phyloP scores from a whole-genome alignment of 2,888 invertebrate species.

The Xestia sexstrigata region DNA sequence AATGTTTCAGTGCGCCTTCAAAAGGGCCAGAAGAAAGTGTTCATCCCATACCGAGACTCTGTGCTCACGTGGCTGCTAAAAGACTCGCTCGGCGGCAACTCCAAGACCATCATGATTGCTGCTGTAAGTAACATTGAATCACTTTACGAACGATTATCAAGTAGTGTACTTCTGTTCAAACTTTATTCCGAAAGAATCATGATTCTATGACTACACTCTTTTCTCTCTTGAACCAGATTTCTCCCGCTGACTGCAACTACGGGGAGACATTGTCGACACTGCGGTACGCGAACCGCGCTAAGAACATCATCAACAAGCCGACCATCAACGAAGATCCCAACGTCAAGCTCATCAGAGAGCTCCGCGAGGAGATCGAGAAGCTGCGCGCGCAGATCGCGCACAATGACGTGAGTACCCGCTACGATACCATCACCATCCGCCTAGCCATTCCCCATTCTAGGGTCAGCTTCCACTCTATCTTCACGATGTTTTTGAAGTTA shows the following conservation, averaged over 20 bases:
- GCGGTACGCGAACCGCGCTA: constrained; percentile 96
- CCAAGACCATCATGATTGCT: constrained; percentile 98
- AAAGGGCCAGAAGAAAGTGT: constrained; percentile 90
- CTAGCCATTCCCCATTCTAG: no score
- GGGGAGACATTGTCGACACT: constrained; percentile 96
- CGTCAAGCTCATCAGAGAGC: constrained; percentile 96
- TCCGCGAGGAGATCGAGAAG: constrained; percentile 96
- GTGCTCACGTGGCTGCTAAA: constrained; percentile 97
- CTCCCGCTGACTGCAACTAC: constrained; percentile 96
- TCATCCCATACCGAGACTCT: constrained; percentile 97
- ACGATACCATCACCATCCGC: not conserved
- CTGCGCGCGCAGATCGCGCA: constrained; percentile 94
- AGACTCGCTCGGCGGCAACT: constrained; percentile 97
- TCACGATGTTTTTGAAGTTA: not conserved
- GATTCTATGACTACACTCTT: not conserved
- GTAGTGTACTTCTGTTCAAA: not conserved
- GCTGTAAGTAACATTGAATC: constrained; percentile 89
- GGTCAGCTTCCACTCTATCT: not conserved
- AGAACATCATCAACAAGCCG: constrained; percentile 97
- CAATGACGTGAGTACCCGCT: constrained; percentile 89
- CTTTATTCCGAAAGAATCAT: not conserved
- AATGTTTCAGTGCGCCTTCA: constrained; percentile 78
- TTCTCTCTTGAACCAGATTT: constrained; percentile 83
- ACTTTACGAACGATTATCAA: not conserved
- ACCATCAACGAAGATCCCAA: constrained; percentile 97